These are phyloP conservation scores for Cheilosia pagana DNA, from an alignment of 2,888 invertebrate species.

Conservation along the genomic window DNA sequence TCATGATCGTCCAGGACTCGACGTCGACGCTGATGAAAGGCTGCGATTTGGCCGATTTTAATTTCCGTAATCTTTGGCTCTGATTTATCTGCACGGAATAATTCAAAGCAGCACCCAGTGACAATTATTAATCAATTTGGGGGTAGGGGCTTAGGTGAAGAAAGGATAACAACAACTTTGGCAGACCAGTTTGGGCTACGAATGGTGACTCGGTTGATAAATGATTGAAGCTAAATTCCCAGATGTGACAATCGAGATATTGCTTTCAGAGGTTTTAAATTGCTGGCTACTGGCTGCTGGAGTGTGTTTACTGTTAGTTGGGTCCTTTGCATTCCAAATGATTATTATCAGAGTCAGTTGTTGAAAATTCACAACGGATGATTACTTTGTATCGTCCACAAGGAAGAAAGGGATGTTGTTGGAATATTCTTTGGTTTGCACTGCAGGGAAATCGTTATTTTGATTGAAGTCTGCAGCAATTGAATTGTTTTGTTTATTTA, in stretches of 20 bases:
- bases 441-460: conserved; percentile 48
- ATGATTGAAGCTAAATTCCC: conserved; percentile 67
- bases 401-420: not conserved
- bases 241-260: conserved; percentile 66
- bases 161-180: conserved; percentile 32
- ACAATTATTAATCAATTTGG: conserved; percentile 73
- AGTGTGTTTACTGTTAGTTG: conserved; percentile 13
- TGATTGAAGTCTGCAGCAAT: conserved; percentile 28
- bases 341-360: not conserved
- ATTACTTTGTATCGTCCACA: conserved; percentile 40
- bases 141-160: conserved; percentile 16
- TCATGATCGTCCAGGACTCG: conserved; percentile 16
- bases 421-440: conserved; percentile 23
- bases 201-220: conserved; percentile 64
- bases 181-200: conserved; percentile 23
- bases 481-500: not conserved
- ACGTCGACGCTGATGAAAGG: not conserved
- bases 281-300: conserved; percentile 30
- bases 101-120: conserved; percentile 61
- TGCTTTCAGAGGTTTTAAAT: conserved; percentile 52
- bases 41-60: conserved; percentile 70
- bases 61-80: conserved; percentile 70
- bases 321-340: conserved; percentile 23
- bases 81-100: conserved; percentile 70
- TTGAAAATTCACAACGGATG: conserved; percentile 33